Percentiles rank a stretch among this genome's conserved stretches.
Conservation (phyloP, 2,113 vertebrate genomes). For the Ceyx margarethae region DNA sequence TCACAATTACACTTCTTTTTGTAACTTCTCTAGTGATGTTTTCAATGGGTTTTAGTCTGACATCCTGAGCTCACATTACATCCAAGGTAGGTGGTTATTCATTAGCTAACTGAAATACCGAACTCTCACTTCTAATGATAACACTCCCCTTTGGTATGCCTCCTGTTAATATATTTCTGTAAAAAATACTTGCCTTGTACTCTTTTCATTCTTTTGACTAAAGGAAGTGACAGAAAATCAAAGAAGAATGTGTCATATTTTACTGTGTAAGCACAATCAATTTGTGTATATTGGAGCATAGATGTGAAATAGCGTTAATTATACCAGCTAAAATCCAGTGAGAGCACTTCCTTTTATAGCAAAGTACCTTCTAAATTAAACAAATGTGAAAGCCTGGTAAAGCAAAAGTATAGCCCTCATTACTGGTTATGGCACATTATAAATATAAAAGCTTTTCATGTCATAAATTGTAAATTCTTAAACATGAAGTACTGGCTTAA, state of each 20-base stretch:
- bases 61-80: neutral
- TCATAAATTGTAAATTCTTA: slow-evolving; percentile 62
- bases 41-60: neutral
- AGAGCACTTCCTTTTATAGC: slow-evolving; percentile 65
- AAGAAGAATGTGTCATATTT: slow-evolving; percentile 35
- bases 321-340: slow-evolving; percentile 44
- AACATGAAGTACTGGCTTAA: slow-evolving; percentile 55
- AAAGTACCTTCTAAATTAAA: slow-evolving; percentile 70
- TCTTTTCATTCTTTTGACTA: slow-evolving; percentile 31
- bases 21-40: neutral
- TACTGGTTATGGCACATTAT: slow-evolving; percentile 59
- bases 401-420: slow-evolving; percentile 38
- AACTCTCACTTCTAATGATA: neutral
- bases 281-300: slow-evolving; percentile 54
- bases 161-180: slow-evolving; percentile 10
- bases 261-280: slow-evolving; percentile 32
- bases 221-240: slow-evolving; percentile 38
- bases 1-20: neutral
- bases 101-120: neutral
- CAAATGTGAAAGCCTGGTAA: slow-evolving; percentile 63
- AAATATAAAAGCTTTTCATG: slow-evolving; percentile 65
- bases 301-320: slow-evolving; percentile 62
- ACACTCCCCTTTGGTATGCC: neutral
- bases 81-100: neutral
- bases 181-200: slow-evolving; percentile 49